A percentile compares a stretch with the other conserved stretches of the same genome.
Conservation (phyloP, 2,888 invertebrate species). For the Drosophila barbarae region DNA sequence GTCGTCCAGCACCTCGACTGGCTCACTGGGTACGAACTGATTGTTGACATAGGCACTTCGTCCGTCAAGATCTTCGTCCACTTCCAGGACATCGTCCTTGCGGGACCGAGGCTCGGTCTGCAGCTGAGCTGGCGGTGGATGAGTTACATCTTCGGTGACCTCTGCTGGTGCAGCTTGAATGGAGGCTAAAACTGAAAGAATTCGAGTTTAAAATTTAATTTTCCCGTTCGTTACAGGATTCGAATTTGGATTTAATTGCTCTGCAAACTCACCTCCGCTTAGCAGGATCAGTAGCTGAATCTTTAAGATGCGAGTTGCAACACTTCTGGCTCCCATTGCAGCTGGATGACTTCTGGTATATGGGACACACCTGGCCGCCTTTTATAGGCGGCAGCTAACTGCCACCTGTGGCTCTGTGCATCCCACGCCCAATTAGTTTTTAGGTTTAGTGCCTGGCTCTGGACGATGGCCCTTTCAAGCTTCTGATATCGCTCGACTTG, state of each 20-base stretch:
- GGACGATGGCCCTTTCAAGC: slow-evolving; percentile 34
- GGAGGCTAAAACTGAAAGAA: background rate
- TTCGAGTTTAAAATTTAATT: no score
- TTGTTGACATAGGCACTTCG: slow-evolving; percentile 75
- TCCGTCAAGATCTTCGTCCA: slow-evolving; percentile 62
- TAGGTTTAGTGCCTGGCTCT: slow-evolving; percentile 31
- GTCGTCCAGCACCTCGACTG: slow-evolving; percentile 46
- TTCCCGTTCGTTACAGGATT: background rate
- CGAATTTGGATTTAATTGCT: rapidly evolving
- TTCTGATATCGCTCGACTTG: slow-evolving; percentile 28
- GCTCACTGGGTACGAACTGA: slow-evolving; percentile 63
- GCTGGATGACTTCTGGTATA: slow-evolving; percentile 48
- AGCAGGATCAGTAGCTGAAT: slow-evolving; percentile 30
- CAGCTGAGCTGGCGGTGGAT: slow-evolving; percentile 13
- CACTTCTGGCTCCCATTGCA: slow-evolving; percentile 52
- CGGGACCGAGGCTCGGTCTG: slow-evolving; percentile 46
- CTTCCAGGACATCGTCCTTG: slow-evolving; percentile 42
- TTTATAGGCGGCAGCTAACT: slow-evolving; percentile 47
- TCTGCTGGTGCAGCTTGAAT: slow-evolving; percentile 9
- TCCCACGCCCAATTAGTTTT: slow-evolving; percentile 53
- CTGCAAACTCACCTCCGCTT: slow-evolving; percentile 40
- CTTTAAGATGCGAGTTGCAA: background rate
- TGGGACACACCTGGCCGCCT: slow-evolving; percentile 43
- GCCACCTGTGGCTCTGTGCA: slow-evolving; percentile 33
- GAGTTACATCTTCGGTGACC: slow-evolving; percentile 15